phyloP scores from a whole-genome alignment of 2,797 vertebrate species.

The Phylloscopus collybita region DNA sequence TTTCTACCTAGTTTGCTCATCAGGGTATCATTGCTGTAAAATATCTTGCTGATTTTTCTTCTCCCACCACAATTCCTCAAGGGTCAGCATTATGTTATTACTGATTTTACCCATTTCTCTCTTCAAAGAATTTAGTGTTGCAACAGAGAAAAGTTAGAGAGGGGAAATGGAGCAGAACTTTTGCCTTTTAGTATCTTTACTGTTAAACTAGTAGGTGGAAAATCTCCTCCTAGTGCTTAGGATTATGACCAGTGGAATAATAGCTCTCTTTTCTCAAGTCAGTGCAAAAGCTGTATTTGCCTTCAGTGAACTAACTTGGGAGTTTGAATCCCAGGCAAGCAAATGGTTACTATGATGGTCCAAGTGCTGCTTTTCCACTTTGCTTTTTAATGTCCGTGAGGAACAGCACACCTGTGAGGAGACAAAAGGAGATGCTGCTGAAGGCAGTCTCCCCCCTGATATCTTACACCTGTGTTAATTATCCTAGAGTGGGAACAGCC shows the following conservation, averaged over 20 bases:
- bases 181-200: not conserved
- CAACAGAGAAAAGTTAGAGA: not conserved
- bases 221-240: not conserved
- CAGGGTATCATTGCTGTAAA: not conserved
- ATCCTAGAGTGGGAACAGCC: too few species aligned
- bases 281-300: not conserved
- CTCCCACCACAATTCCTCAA: not conserved
- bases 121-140: not conserved
- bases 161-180: not conserved
- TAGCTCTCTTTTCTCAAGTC: not conserved
- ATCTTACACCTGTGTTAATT: too few species aligned
- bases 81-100: not conserved
- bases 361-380: not conserved
- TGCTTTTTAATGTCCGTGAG: not conserved
- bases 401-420: not conserved
- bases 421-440: too few species aligned
- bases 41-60: not conserved
- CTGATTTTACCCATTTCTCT: not conserved
- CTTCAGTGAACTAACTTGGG: not conserved
- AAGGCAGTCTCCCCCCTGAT: too few species aligned
- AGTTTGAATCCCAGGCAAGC: not conserved
- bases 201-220: not conserved
- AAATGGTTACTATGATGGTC: rapidly evolving
- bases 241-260: not conserved
- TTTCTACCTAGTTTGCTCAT: not conserved